phyloP scores from a whole-genome alignment of 2,797 vertebrate genomes.

The Galago senegalensis region DNA sequence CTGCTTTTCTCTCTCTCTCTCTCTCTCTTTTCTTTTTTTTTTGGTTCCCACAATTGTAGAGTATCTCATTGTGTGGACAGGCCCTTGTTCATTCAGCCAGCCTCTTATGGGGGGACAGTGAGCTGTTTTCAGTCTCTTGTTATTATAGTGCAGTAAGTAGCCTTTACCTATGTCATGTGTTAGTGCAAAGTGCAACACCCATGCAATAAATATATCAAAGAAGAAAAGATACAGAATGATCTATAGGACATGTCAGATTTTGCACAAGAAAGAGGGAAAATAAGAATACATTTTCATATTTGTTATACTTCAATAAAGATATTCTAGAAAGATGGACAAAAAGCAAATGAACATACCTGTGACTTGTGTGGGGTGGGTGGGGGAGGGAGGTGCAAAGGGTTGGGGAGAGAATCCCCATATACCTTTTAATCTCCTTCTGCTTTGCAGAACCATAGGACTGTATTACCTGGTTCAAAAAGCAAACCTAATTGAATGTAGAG shows the following conservation, averaged over 20 bases:
- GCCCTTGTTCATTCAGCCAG: not conserved
- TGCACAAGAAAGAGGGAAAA: not conserved
- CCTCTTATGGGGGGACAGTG: not conserved
- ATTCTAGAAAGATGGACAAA: not conserved
- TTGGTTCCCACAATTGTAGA: not conserved
- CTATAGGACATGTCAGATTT: not conserved
- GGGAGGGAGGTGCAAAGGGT: not conserved
- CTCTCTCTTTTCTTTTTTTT: not conserved
- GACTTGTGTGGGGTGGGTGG: not conserved
- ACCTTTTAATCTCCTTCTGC: constrained; percentile 23
- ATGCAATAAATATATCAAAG: not conserved
- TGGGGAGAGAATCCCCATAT: not conserved
- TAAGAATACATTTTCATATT: not conserved
- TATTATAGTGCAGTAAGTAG: not conserved
- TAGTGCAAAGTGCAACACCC: not conserved
- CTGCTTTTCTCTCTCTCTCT: not conserved
- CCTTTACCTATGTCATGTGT: rapidly evolving
- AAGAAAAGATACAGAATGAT: not conserved
- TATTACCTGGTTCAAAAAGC: not conserved
- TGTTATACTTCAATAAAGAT: not conserved
- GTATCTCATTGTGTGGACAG: not conserved
- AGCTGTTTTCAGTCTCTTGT: not conserved
- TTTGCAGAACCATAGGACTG: not conserved
- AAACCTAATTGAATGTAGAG: not conserved
- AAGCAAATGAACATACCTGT: not conserved